Conservation (phyloP, 2,797 vertebrate genomes). For the Pygocentrus nattereri region DNA sequence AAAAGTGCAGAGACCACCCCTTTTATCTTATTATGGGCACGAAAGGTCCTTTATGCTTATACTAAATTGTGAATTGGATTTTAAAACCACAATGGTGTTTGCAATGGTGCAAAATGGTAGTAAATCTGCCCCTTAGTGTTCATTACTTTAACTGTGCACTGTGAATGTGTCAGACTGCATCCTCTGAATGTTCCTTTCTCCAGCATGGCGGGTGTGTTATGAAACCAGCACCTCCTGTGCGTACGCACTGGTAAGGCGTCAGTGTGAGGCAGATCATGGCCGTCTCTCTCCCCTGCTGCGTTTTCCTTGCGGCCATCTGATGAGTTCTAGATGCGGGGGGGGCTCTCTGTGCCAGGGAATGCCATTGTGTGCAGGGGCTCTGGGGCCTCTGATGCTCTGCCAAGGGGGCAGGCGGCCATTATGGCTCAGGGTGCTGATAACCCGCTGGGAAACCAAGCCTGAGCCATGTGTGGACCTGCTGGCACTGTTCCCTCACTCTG, state of each 20-base stretch:
- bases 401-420: conserved; percentile 66
- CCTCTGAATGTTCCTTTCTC: background rate
- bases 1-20: too few species aligned
- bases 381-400: conserved; percentile 72
- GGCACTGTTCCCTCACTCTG: background rate
- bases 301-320: conserved; percentile 60
- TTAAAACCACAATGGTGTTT: too few species aligned
- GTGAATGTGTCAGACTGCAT: conserved; percentile 1
- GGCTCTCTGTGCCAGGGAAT: conserved; percentile 68
- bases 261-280: conserved; percentile 7
- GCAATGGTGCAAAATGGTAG: too few species aligned
- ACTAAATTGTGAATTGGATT: too few species aligned
- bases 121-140: background rate
- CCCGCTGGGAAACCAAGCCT: conserved; percentile 56
- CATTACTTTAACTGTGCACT: conserved; percentile 9
- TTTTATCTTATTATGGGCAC: too few species aligned
- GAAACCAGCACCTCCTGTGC: conserved; percentile 17
- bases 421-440: conserved; percentile 70
- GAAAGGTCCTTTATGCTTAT: too few species aligned
- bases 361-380: conserved; percentile 67
- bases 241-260: background rate
- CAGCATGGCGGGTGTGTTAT: conserved; percentile 1
- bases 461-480: background rate
- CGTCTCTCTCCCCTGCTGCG: conserved; percentile 36
- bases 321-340: conserved; percentile 50